Evolutionary conservation across 2,888 invertebrate species (phyloP).

Genomic region (Chalcis sispes): DNA sequence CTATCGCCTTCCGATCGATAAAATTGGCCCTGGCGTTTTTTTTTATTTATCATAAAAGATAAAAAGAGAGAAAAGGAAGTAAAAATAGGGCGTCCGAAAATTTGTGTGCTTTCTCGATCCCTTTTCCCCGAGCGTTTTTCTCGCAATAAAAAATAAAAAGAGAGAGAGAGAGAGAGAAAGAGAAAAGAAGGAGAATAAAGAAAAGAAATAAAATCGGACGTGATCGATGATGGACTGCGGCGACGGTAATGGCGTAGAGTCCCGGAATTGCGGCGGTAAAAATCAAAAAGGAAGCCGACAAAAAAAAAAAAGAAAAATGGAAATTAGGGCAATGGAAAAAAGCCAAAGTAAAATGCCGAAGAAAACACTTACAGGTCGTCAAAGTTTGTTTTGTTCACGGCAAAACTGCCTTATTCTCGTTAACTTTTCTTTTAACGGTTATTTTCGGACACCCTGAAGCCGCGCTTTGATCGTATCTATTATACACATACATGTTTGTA

Average conservation of each 20-base stretch:
- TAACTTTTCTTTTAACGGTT: not conserved
- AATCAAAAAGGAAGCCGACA: constrained; percentile 1
- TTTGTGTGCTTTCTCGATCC: constrained; percentile 13
- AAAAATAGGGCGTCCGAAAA: constrained; percentile 26
- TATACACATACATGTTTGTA: constrained; percentile 46
- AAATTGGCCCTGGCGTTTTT: constrained; percentile 14
- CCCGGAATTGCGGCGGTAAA: constrained; percentile 6
- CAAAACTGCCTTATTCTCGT: not conserved
- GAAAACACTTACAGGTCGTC: constrained; percentile 9
- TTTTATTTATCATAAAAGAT: too few species aligned
- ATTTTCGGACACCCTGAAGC: constrained; percentile 49
- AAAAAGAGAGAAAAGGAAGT: too few species aligned
- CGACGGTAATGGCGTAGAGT: too few species aligned
- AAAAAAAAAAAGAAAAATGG: constrained; percentile 31
- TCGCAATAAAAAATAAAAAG: too few species aligned
- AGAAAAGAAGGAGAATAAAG: not conserved
- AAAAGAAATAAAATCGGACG: constrained; percentile 12
- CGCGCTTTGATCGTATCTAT: constrained; percentile 43
- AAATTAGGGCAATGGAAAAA: too few species aligned
- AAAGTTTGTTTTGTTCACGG: not conserved
- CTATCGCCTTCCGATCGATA: constrained; percentile 23
- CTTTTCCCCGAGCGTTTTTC: not conserved
- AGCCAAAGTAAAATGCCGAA: too few species aligned
- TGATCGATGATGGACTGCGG: constrained; percentile 42
- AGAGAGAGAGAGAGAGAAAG: too few species aligned